Evolutionary conservation across 1,140 invertebrate genomes (phyloP).

Genomic region (Penaeus vannamei): DNA sequence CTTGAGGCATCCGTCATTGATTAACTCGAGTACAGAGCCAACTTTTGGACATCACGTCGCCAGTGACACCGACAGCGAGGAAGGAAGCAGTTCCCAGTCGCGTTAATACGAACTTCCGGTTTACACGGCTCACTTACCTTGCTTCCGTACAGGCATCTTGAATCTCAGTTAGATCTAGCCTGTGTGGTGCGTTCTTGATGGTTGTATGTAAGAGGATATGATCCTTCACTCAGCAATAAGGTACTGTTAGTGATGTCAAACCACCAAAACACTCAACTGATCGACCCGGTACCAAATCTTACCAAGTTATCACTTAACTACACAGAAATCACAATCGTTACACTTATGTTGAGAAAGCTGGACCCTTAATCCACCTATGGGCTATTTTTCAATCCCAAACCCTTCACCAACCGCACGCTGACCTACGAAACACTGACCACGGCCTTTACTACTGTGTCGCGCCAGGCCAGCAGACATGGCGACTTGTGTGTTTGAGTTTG

Average conservation of each 20-base stretch:
- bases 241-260: constrained; percentile 33
- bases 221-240: background rate
- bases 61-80: constrained; percentile 25
- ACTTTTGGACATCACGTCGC: background rate
- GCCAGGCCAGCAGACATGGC: constrained; percentile 55
- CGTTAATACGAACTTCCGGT: constrained; percentile 49
- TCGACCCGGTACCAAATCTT: constrained; percentile 56
- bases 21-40: no score
- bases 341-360: constrained; percentile 13
- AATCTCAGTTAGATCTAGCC: constrained; percentile 16
- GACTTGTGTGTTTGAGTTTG: constrained; percentile 53
- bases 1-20: no score
- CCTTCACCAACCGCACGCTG: constrained; percentile 56
- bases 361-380: constrained; percentile 37
- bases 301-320: constrained; percentile 50
- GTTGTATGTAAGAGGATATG: background rate
- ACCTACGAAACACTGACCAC: constrained; percentile 48
- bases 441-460: constrained; percentile 21
- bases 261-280: constrained; percentile 54
- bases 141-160: constrained; percentile 64
- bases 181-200: background rate
- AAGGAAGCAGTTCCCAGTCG: constrained; percentile 25
- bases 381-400: constrained; percentile 39
- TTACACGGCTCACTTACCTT: constrained; percentile 68
- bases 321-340: constrained; percentile 48